phyloP scores from a whole-genome alignment of 2,113 vertebrate species.

The Sterrhoptilus dennistouni region DNA sequence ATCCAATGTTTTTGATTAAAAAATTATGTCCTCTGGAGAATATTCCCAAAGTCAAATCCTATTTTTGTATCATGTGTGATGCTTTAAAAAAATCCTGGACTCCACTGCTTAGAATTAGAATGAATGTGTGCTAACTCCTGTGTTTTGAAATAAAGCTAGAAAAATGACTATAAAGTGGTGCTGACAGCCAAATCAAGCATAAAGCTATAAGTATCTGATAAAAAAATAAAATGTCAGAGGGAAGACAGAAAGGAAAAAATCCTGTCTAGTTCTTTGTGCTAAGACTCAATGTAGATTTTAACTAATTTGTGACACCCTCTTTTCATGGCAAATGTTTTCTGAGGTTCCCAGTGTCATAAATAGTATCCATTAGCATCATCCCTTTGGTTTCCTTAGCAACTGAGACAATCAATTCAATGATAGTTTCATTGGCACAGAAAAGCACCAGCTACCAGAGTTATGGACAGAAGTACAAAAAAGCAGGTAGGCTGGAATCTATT shows the following conservation, averaged over 20 bases:
- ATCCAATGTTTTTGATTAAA: conserved; percentile 61
- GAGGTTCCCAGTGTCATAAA: conserved; percentile 74
- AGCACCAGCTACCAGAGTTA: conserved; percentile 45
- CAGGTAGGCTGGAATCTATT: conserved; percentile 12
- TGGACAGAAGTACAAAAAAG: conserved; percentile 56
- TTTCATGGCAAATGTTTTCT: conserved; percentile 69
- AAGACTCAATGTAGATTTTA: conserved; percentile 21
- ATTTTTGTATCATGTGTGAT: background rate
- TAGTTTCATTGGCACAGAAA: conserved; percentile 64
- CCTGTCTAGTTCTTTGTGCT: background rate
- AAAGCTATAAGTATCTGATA: conserved; percentile 1
- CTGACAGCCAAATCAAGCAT: conserved; percentile 12
- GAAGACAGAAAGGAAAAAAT: background rate
- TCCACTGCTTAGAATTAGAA: background rate
- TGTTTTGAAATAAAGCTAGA: background rate
- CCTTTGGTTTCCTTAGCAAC: conserved; percentile 78
- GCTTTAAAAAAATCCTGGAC: background rate
- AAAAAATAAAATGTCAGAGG: conserved; percentile 1
- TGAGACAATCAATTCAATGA: conserved; percentile 68
- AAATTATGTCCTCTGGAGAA: conserved; percentile 44
- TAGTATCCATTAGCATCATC: conserved; percentile 74
- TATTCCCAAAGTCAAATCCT: conserved; percentile 38
- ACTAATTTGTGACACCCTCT: conserved; percentile 62
- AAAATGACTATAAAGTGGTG: background rate
- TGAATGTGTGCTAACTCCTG: background rate